Evolutionary conservation across 2,797 vertebrate species (phyloP).

Genomic region (Thaleichthys pacificus): DNA sequence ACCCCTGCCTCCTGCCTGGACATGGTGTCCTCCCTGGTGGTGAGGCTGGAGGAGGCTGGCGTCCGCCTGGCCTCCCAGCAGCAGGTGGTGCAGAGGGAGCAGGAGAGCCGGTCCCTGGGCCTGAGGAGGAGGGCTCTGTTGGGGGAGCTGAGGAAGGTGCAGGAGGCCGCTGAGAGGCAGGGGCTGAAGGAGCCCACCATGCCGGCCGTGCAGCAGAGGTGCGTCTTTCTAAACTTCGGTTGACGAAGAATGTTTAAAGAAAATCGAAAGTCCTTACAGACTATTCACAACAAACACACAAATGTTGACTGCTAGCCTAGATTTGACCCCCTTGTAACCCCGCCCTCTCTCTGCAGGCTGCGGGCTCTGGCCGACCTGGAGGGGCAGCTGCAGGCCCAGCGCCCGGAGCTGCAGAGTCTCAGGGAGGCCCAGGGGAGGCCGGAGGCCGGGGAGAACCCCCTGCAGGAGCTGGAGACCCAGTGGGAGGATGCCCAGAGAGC

Average conservation of each 20-base stretch:
- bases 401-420: constrained; percentile 76
- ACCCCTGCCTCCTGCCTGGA: constrained; percentile 70
- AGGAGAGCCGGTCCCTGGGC: constrained; percentile 64
- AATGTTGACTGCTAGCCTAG: background rate
- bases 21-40: constrained; percentile 67
- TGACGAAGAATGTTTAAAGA: too few species aligned
- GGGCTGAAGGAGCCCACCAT: constrained; percentile 88
- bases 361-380: constrained; percentile 83
- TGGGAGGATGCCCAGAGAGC: constrained; percentile 81
- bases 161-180: constrained; percentile 70
- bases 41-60: constrained; percentile 65
- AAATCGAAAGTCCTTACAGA: too few species aligned
- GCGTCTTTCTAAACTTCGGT: background rate
- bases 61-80: constrained; percentile 57
- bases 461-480: constrained; percentile 70
- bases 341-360: constrained; percentile 68
- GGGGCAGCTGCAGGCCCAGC: constrained; percentile 75
- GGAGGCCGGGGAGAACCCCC: constrained; percentile 58
- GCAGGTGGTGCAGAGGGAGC: constrained; percentile 64
- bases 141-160: constrained; percentile 80
- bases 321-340: background rate
- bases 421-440: constrained; percentile 67
- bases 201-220: constrained; percentile 93
- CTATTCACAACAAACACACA: too few species aligned
- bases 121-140: constrained; percentile 74